A percentile compares a stretch with the other conserved stretches of the same genome.
Evolutionary conservation across 2,113 vertebrate genomes (phyloP).

Genomic region (Octodon degus): DNA sequence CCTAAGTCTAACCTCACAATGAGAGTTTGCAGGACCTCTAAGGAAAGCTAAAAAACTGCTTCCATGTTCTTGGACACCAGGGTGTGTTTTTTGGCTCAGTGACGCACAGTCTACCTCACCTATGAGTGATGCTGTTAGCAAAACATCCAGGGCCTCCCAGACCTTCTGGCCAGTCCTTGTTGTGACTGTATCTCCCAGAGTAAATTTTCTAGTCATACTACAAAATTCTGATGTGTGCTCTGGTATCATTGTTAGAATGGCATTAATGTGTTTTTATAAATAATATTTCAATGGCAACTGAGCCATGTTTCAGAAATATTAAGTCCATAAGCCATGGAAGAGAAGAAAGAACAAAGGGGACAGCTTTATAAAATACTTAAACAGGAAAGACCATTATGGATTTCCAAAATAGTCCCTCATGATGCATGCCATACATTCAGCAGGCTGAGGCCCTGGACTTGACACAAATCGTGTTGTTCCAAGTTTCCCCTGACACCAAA

Average conservation of each 20-base stretch:
- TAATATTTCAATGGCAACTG: neutral
- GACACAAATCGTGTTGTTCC: neutral
- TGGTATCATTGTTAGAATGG: neutral
- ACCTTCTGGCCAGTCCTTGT: neutral
- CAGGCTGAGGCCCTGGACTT: neutral
- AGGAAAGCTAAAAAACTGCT: neutral
- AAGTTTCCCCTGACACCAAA: neutral
- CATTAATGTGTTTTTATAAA: neutral
- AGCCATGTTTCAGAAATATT: neutral
- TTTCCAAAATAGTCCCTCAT: neutral
- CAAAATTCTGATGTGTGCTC: neutral
- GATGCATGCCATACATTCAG: neutral
- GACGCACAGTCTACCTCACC: neutral
- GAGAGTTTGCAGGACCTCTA: neutral
- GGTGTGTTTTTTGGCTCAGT: neutral
- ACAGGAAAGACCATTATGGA: neutral
- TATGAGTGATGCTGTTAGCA: neutral
- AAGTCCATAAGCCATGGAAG: constrained; percentile 3
- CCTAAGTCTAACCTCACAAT: neutral
- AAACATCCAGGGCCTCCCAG: neutral
- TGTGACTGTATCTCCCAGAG: neutral
- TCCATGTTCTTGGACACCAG: neutral
- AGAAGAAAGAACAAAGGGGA: neutral
- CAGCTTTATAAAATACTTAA: neutral
- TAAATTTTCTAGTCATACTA: neutral